Evolutionary conservation across 1,140 invertebrate genomes (phyloP).

Genomic region (Bathynomus jamesi): DNA sequence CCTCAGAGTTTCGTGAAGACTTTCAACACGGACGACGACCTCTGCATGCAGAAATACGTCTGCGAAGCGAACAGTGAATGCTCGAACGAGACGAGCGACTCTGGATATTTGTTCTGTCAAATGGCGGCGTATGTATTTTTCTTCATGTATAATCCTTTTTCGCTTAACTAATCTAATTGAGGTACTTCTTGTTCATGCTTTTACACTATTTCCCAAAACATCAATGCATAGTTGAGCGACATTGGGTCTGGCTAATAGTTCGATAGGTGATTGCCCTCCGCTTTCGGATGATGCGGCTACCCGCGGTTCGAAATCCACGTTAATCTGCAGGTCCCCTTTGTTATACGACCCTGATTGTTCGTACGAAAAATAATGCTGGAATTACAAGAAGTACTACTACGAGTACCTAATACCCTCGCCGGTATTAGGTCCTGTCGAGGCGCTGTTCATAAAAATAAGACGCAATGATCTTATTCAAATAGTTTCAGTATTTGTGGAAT

Average conservation of each 20-base stretch:
- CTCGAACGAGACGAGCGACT: constrained; percentile 64
- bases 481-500: no score
- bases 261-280: no score
- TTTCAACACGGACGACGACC: constrained; percentile 67
- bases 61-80: constrained; percentile 84
- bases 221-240: not conserved
- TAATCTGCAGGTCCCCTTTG: no score
- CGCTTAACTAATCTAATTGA: not conserved
- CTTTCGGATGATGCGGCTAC: no score
- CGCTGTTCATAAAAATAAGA: no score
- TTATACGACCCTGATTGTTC: no score
- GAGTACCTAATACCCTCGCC: not conserved
- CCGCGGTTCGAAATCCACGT: no score
- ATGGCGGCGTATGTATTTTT: constrained; percentile 72
- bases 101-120: constrained; percentile 79
- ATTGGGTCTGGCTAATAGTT: no score
- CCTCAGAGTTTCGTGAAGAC: constrained; percentile 75
- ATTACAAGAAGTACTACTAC: not conserved
- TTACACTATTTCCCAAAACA: not conserved
- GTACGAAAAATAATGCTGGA: not conserved
- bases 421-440: no score
- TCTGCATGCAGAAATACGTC: constrained; percentile 68
- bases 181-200: not conserved
- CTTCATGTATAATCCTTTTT: constrained; percentile 15
- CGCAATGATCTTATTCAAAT: no score